phyloP scores from a whole-genome alignment of 1,140 invertebrate species.

The Tetramorium parvispinum region DNA sequence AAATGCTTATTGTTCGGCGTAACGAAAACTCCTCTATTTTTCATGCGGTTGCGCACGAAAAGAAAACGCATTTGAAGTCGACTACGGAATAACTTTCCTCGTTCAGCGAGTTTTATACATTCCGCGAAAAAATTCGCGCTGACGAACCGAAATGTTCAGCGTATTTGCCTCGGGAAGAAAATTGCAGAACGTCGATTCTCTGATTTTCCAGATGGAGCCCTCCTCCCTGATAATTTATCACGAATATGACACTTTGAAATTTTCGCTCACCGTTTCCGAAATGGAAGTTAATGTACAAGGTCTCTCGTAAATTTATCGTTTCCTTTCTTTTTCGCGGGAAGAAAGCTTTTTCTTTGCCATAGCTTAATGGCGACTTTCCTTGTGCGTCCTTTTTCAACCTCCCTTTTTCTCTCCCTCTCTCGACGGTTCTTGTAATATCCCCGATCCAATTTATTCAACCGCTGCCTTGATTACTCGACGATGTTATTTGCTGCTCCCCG shows the following conservation, averaged over 20 bases:
- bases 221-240: slow-evolving; percentile 7
- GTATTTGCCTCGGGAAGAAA: neutral
- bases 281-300: slow-evolving; percentile 17
- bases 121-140: neutral
- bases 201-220: slow-evolving; percentile 6
- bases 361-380: slow-evolving; percentile 51
- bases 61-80: slow-evolving; percentile 33
- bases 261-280: neutral
- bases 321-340: neutral
- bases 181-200: neutral
- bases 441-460: slow-evolving; percentile 58
- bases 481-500: slow-evolving; percentile 52
- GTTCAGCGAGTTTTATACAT: neutral
- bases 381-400: neutral
- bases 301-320: slow-evolving; percentile 33
- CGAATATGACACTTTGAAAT: neutral
- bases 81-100: slow-evolving; percentile 11
- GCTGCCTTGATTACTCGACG: slow-evolving; percentile 59
- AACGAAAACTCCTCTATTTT: slow-evolving; percentile 21
- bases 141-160: neutral
- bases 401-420: neutral
- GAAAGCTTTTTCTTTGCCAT: slow-evolving; percentile 37
- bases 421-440: slow-evolving; percentile 46
- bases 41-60: slow-evolving; percentile 9
- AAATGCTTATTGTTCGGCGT: slow-evolving; percentile 60